Evolutionary conservation across 2,888 invertebrate species (phyloP).

Genomic region (Drosophila pegasa): DNA sequence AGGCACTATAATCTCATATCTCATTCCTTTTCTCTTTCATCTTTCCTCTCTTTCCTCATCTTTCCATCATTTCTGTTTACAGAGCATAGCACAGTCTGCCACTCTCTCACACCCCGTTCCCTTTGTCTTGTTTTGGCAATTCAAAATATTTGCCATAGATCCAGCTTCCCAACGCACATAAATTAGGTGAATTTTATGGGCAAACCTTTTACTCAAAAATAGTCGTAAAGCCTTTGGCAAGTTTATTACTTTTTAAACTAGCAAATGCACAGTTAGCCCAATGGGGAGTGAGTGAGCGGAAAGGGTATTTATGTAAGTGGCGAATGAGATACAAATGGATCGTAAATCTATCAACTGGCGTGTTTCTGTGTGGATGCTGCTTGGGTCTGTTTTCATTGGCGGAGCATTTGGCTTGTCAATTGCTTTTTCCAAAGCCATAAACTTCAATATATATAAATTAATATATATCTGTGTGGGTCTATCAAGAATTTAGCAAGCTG

Average conservation of each 20-base stretch:
- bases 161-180: conserved; percentile 4
- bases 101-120: background rate
- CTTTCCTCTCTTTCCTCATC: no score
- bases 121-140: background rate
- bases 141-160: background rate
- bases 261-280: background rate
- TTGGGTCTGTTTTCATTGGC: conserved; percentile 1
- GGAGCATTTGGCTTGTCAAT: conserved; percentile 31
- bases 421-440: conserved; percentile 24
- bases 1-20: background rate
- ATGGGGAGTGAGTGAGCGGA: background rate
- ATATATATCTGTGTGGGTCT: background rate
- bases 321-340: conserved; percentile 55
- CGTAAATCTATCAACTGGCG: conserved; percentile 52
- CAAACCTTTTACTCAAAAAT: conserved; percentile 2
- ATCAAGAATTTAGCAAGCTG: conserved; percentile 31
- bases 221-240: background rate
- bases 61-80: no score
- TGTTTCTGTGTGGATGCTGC: conserved; percentile 13
- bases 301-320: conserved; percentile 22
- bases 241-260: conserved; percentile 8
- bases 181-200: background rate
- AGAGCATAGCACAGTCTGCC: background rate
- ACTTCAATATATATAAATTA: conserved; percentile 14
- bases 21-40: no score